phyloP scores from a whole-genome alignment of 2,888 invertebrate species.

The Leucophenga montana region DNA sequence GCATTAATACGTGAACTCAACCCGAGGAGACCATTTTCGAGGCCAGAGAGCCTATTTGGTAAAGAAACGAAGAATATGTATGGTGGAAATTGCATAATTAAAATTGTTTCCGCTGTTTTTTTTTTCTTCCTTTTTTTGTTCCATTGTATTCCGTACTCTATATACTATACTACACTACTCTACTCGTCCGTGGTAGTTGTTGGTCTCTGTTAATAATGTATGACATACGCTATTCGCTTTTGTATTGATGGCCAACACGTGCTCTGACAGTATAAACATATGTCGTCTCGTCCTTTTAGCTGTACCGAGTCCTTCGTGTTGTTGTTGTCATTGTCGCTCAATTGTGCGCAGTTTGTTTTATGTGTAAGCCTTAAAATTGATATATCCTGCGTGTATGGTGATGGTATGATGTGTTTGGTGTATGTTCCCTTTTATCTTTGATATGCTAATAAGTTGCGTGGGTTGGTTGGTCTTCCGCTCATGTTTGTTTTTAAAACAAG shows the following conservation, averaged over 20 bases:
- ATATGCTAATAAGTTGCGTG: conserved; percentile 11
- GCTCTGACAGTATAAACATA: conserved; percentile 2
- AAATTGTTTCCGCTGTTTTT: background rate
- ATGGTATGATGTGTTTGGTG: background rate
- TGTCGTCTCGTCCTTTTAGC: background rate
- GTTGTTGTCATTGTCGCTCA: conserved; percentile 4
- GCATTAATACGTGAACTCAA: conserved; percentile 77
- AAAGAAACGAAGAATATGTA: background rate
- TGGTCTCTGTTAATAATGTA: conserved; percentile 10
- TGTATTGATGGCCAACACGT: conserved; percentile 7
- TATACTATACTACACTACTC: too few species aligned
- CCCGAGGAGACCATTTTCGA: conserved; percentile 89
- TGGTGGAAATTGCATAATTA: conserved; percentile 8
- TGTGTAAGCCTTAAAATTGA: conserved; percentile 13
- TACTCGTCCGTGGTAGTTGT: background rate
- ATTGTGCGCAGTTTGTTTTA: conserved; percentile 5
- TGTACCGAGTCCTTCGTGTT: background rate
- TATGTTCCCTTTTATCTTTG: background rate
- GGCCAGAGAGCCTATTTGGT: conserved; percentile 80
- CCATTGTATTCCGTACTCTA: too few species aligned
- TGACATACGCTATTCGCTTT: background rate
- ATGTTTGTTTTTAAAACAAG: too few species aligned
- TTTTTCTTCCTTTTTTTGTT: background rate
- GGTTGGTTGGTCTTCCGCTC: too few species aligned
- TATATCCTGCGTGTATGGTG: conserved; percentile 1